Percentiles rank a stretch among this genome's conserved stretches.
Conservation (phyloP, 2,113 vertebrate genomes). For the Isichthys henryi region DNA sequence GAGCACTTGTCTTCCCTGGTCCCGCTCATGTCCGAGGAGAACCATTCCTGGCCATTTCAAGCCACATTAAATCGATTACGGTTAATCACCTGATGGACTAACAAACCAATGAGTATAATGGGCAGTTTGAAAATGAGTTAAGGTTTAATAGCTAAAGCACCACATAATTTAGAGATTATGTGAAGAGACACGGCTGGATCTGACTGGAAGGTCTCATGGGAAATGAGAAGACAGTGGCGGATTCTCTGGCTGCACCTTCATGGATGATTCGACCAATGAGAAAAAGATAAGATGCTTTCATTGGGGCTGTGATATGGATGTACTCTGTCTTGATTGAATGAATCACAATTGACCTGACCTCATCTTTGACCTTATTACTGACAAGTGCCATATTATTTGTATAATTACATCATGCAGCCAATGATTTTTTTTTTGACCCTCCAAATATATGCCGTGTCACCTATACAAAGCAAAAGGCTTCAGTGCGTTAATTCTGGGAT, state of each 20-base stretch:
- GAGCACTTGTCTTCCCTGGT: background rate
- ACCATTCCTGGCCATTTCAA: background rate
- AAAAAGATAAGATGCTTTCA: background rate
- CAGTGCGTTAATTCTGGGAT: background rate
- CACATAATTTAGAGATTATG: background rate
- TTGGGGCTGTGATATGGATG: background rate
- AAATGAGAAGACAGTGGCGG: background rate
- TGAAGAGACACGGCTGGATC: background rate
- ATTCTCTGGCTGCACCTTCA: background rate
- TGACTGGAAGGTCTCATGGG: background rate
- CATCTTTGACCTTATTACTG: constrained; percentile 12
- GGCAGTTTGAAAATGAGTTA: background rate
- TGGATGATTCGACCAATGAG: background rate
- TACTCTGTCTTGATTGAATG: constrained; percentile 25
- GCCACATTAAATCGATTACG: background rate
- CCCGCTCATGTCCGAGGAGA: no score
- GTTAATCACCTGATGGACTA: background rate
- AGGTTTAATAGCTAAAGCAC: constrained; percentile 28
- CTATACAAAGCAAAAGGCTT: constrained; percentile 8
- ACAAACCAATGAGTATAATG: background rate
- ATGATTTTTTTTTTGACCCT: background rate
- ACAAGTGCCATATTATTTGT: constrained; percentile 12
- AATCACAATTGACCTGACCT: constrained; percentile 16
- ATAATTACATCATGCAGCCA: constrained; percentile 19
- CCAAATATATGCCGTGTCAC: constrained; percentile 1